These are phyloP conservation scores for Troglohyphantes excavatus DNA, from an alignment of 2,888 invertebrate species.

Conservation along the genomic window DNA sequence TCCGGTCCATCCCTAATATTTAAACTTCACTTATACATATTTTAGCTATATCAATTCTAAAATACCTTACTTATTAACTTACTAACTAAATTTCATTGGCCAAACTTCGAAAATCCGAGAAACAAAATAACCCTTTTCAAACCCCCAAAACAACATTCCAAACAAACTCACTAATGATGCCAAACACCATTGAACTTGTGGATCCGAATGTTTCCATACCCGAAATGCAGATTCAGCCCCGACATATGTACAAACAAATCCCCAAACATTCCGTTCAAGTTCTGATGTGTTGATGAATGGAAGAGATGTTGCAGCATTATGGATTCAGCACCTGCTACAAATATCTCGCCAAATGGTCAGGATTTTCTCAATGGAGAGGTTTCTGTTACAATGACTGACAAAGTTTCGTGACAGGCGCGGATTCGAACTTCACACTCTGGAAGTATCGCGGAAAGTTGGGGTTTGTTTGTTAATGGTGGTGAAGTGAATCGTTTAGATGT, in stretches of 20 bases:
- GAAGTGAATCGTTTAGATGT: too few relatives aligned
- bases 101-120: too few relatives aligned
- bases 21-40: too few relatives aligned
- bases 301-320: background rate
- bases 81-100: too few relatives aligned
- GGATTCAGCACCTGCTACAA: slow-evolving; percentile 28
- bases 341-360: slow-evolving; percentile 8
- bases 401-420: background rate
- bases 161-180: background rate
- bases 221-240: background rate
- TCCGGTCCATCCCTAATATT: too few relatives aligned
- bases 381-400: background rate
- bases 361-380: slow-evolving; percentile 15
- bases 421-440: background rate
- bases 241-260: slow-evolving; percentile 10
- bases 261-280: background rate
- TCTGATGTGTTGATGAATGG: slow-evolving; percentile 12
- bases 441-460: background rate
- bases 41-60: too few relatives aligned
- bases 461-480: background rate
- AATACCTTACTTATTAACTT: too few relatives aligned
- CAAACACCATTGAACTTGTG: background rate
- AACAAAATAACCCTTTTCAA: too few relatives aligned
- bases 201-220: background rate
- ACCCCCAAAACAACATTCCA: background rate